Base-by-base conservation (phyloP, 2,113 vertebrate genomes). In the Sapajus apella region DNA sequence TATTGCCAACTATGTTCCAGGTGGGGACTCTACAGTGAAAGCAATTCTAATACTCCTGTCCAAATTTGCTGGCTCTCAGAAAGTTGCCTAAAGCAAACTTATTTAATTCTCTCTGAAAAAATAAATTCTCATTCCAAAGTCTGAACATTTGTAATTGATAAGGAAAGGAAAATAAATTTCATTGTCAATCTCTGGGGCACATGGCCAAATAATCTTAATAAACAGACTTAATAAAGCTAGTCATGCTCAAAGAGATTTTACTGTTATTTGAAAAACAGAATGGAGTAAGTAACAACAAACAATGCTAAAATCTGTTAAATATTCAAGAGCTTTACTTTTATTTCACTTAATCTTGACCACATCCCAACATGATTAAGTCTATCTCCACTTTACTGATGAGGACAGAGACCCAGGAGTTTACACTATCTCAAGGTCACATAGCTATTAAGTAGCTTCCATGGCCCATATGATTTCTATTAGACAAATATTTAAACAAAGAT, bases 141-240 rank as follows among this genome's bases (percentile, higher is more conserved):
- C 61, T 93, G 20, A 70, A 91, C 52, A 95, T 77, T 92, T 94
- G 25, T 17, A 95, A 97, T 23, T 94, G 85, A 82, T 73, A 95
- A 68, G 70, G 20, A 91, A 96, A 96, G 70, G 85, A 97, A 98
- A 97, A 96, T 43, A 80, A 97, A 97, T 43, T 83, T 55, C 66
- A 95, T 0, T 83, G 56, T 89, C 80, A 97, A 87, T 87, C 58
- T 87, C n/a, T 56, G 25, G 27, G 87, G 30, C 25, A 79, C 5
- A 43, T 40, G 25, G 35, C 56, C 92, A 85, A 94, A 84, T 45
- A 90, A 87, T 20, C 47, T 72, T 93, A 91, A 93, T 61, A 84
- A 88, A 91, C 40, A 21, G n/a, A 95, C 32, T 32, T 83, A 92
- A 47, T 35, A 88, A 81, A 90, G 52, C 30, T 90, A 55, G 6